phyloP scores from a whole-genome alignment of 2,113 vertebrate species.

The Orcinus orca region DNA sequence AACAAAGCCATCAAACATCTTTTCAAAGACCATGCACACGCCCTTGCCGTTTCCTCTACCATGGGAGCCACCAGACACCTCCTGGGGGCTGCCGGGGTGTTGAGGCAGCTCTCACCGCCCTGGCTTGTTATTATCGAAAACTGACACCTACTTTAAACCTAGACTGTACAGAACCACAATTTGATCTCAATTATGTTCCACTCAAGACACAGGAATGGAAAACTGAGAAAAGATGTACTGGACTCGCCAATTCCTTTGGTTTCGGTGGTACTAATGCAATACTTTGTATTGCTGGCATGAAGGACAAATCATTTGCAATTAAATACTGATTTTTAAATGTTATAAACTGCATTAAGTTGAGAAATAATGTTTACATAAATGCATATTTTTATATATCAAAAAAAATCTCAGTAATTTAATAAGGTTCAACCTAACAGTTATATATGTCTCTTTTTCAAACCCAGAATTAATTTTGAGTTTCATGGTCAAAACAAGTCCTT shows the following conservation, averaged over 20 bases:
- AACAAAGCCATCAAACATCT: constrained; percentile 93
- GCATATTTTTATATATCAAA: background rate
- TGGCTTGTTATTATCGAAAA: constrained; percentile 90
- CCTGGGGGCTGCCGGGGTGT: constrained; percentile 92
- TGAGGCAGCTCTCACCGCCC: constrained; percentile 93
- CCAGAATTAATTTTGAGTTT: background rate
- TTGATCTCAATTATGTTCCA: constrained; percentile 94
- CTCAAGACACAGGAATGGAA: constrained; percentile 90
- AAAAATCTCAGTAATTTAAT: background rate
- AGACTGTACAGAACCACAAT: constrained; percentile 90
- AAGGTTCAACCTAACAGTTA: background rate
- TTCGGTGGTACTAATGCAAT: constrained; percentile 98
- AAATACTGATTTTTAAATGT: constrained; percentile 6
- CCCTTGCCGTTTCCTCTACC: constrained; percentile 92
- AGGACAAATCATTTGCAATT: background rate
- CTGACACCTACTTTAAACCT: constrained; percentile 96
- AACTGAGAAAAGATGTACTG: constrained; percentile 83
- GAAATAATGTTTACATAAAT: background rate
- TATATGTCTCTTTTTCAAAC: background rate
- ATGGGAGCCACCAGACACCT: constrained; percentile 96
- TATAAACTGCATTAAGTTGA: background rate
- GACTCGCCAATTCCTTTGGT: constrained; percentile 96
- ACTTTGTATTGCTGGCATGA: constrained; percentile 90
- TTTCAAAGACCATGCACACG: constrained; percentile 83
- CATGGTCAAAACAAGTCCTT: background rate